phyloP scores from a whole-genome alignment of 2,113 vertebrate species.

The Pica pica region DNA sequence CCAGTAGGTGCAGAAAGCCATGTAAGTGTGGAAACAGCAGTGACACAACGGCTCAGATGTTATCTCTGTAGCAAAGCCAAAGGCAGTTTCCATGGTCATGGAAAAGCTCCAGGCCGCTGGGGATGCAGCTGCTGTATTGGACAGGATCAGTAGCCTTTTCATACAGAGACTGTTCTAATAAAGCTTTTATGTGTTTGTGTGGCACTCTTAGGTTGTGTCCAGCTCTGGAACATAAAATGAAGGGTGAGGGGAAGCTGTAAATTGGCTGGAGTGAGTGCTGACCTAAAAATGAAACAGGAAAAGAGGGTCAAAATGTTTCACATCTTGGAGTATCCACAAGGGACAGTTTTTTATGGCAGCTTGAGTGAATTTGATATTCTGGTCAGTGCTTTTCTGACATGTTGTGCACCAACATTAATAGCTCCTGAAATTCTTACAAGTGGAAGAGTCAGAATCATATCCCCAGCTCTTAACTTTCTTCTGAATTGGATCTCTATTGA shows the following conservation, averaged over 20 bases:
- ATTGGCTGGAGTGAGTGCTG: background rate
- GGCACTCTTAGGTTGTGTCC: background rate
- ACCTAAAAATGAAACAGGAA: background rate
- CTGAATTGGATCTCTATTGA: background rate
- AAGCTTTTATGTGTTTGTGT: background rate
- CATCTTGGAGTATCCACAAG: background rate
- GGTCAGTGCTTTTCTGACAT: background rate
- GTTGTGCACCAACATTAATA: accelerated
- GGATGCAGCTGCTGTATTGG: conserved; percentile 23
- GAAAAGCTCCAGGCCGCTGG: background rate
- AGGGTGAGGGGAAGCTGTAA: background rate
- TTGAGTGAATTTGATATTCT: background rate
- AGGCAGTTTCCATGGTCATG: conserved; percentile 21
- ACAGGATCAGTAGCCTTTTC: background rate
- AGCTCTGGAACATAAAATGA: background rate
- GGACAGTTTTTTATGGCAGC: background rate
- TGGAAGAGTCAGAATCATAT: background rate
- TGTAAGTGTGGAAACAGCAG: background rate
- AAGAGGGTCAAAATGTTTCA: background rate
- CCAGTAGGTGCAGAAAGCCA: background rate
- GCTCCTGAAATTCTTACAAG: background rate
- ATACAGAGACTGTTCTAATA: background rate
- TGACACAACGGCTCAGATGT: background rate
- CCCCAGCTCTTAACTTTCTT: background rate
- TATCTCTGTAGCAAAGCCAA: background rate